A percentile compares a stretch with the other conserved stretches of the same genome.
Conservation (phyloP, 2,113 vertebrate genomes). For the Eudorcas thomsonii region DNA sequence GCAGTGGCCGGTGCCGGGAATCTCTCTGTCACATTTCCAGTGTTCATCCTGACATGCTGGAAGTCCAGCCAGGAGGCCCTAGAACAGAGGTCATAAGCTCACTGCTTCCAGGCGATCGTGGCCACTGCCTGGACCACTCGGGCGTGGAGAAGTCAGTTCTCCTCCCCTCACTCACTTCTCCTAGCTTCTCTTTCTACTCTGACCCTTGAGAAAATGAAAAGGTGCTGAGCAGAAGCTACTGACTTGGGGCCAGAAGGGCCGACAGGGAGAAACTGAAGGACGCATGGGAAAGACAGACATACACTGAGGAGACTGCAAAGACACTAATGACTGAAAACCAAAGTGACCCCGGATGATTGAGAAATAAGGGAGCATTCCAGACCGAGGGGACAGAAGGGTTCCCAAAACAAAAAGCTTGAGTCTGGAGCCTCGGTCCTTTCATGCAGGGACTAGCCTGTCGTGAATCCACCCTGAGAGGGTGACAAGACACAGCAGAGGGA, state of each 20-base stretch:
- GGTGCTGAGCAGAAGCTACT: background rate
- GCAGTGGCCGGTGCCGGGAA: no score
- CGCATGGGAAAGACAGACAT: background rate
- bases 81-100: background rate
- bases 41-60: background rate
- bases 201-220: background rate
- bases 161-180: background rate
- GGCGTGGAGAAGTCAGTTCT: background rate
- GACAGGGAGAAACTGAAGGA: background rate
- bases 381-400: background rate
- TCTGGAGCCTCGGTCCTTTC: background rate
- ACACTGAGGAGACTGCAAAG: background rate
- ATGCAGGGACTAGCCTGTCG: accelerated
- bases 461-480: background rate
- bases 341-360: background rate
- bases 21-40: background rate
- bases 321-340: background rate
- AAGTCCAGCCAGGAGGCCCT: background rate
- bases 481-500: background rate
- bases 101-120: accelerated
- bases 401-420: background rate
- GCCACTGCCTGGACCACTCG: accelerated
- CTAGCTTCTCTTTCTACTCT: background rate
- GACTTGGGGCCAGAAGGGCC: background rate
- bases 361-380: background rate